Conservation (phyloP, 2,113 vertebrate genomes). For the Mustelus asterias region DNA sequence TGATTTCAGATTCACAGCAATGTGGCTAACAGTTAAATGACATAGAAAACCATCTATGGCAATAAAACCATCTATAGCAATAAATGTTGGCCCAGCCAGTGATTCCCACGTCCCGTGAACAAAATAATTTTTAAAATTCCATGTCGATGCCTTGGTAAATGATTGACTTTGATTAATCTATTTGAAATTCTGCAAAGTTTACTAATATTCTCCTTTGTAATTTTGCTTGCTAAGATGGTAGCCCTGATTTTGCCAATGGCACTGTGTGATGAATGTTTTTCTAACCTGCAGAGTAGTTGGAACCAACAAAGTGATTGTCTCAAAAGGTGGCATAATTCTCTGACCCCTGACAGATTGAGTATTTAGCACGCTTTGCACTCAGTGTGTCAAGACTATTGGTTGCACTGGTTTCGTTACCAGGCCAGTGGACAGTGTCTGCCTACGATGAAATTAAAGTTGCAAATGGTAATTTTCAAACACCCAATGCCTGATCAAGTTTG, state of each 20-base stretch:
- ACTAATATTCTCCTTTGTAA: background rate
- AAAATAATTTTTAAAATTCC: background rate
- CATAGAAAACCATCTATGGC: no score
- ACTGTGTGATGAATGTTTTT: background rate
- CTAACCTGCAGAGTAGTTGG: background rate
- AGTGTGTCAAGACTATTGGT: background rate
- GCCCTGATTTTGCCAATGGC: background rate
- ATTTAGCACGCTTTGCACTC: background rate
- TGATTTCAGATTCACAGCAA: no score
- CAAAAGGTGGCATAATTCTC: background rate
- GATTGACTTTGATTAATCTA: background rate
- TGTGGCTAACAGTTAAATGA: no score
- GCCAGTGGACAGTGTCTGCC: background rate
- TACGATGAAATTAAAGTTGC: background rate
- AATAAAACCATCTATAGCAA: no score
- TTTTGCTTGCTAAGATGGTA: background rate
- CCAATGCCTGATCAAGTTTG: background rate
- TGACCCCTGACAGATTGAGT: background rate
- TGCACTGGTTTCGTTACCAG: background rate
- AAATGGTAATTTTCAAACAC: background rate
- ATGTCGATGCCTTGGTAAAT: background rate
- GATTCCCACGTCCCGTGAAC: no score
- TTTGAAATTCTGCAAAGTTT: background rate
- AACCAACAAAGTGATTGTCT: background rate
- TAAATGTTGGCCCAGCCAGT: no score